These are phyloP conservation scores for Nyctereutes procyonoides DNA, from an alignment of 2,113 vertebrate species.

Conservation along the genomic window DNA sequence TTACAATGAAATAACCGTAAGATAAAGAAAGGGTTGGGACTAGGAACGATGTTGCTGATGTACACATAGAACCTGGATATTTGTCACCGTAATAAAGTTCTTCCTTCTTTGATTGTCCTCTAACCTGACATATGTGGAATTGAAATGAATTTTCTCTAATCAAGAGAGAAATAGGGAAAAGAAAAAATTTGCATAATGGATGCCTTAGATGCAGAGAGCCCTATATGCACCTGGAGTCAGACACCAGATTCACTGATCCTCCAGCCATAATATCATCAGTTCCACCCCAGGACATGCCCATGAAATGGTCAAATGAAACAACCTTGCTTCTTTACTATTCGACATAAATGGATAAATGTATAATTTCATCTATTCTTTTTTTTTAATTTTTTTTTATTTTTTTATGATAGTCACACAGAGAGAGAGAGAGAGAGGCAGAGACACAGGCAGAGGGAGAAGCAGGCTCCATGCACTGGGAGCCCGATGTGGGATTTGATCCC, in stretches of 20 bases:
- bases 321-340: background rate
- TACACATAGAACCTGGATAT: background rate
- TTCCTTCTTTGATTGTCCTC: background rate
- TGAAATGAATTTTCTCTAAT: background rate
- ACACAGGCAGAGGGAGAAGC: too few relatives aligned
- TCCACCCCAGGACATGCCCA: background rate
- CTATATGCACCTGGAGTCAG: background rate
- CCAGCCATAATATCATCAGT: background rate
- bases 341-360: background rate
- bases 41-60: background rate
- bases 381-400: too few relatives aligned
- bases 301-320: background rate
- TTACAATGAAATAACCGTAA: background rate
- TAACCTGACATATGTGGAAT: background rate
- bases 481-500: too few relatives aligned
- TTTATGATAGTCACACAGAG: too few relatives aligned
- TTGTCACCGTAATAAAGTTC: background rate
- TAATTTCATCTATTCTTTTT: conserved; percentile 61
- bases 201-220: background rate
- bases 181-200: conserved; percentile 31
- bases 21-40: background rate
- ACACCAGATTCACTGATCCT: background rate
- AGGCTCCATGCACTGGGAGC: too few relatives aligned
- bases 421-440: too few relatives aligned
- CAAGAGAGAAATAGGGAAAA: background rate